Evolutionary conservation across 2,888 invertebrate species (phyloP).

Genomic region (Ischnus inquisitorius): DNA sequence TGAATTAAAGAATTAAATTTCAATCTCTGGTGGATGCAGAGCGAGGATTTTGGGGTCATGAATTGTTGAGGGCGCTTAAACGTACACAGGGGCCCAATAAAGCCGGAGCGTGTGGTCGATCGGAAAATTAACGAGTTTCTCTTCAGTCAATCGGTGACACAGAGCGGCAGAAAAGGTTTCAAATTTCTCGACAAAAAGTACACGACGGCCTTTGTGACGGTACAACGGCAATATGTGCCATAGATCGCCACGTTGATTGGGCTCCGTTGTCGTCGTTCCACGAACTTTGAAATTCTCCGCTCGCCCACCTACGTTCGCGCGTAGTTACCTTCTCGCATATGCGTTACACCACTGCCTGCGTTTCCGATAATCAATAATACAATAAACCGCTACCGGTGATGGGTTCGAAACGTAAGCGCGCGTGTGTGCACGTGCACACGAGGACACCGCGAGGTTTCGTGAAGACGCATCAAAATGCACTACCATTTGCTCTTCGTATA

Average conservation of each 20-base stretch:
- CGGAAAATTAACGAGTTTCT: too few species aligned
- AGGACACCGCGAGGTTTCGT: not conserved
- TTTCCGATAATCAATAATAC: constrained; percentile 52
- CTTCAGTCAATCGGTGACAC: not conserved
- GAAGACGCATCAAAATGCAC: not conserved
- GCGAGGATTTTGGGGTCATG: too few species aligned
- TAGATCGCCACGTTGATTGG: constrained; percentile 35
- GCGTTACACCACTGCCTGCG: constrained; percentile 27
- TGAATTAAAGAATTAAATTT: too few species aligned
- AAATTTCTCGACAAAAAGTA: constrained; percentile 1
- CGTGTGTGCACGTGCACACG: not conserved
- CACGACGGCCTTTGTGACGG: not conserved
- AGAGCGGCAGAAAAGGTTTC: not conserved
- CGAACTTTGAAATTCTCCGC: constrained; percentile 51
- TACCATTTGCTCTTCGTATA: constrained; percentile 1
- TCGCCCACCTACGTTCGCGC: constrained; percentile 35
- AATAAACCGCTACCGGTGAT: constrained; percentile 16
- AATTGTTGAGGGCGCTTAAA: too few species aligned
- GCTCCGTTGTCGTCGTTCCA: constrained; percentile 20
- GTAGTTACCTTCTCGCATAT: constrained; percentile 47
- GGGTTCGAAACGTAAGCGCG: not conserved
- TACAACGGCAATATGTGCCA: not conserved
- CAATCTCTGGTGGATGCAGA: too few species aligned
- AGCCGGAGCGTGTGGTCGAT: too few species aligned
- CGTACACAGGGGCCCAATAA: too few species aligned